Evolutionary conservation across 2,113 vertebrate genomes (phyloP).

Genomic region (Formicarius rufipectus): DNA sequence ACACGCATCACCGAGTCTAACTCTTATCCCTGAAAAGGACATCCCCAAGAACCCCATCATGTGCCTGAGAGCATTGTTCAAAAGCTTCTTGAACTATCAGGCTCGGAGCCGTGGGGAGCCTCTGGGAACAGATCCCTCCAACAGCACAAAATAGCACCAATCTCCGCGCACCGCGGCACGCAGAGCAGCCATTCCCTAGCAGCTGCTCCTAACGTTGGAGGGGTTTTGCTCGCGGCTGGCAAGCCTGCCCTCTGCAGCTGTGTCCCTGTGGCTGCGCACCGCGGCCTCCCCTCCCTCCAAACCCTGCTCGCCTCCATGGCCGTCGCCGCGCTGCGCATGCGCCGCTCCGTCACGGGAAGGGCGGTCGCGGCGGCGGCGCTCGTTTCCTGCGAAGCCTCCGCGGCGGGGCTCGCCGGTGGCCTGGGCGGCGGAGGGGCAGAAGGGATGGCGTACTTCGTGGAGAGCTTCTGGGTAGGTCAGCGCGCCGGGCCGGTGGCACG

Average conservation of each 20-base stretch:
- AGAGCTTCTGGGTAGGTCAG: constrained; percentile 88
- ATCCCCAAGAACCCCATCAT: accelerated
- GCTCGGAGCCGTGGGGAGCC: not conserved
- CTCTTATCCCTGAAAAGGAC: not conserved
- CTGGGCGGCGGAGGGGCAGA: too few species aligned
- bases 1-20: not conserved
- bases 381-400: not conserved
- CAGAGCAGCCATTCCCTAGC: accelerated
- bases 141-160: accelerated
- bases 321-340: too few species aligned
- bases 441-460: too few species aligned
- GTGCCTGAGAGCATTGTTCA: not conserved
- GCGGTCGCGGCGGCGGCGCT: not conserved
- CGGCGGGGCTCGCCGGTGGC: not conserved
- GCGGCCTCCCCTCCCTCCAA: too few species aligned
- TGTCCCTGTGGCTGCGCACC: too few species aligned
- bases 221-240: accelerated
- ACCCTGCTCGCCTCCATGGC: not conserved
- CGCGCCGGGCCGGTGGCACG: not conserved
- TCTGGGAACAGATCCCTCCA: accelerated
- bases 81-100: not conserved
- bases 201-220: accelerated
- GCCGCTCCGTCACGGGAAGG: too few species aligned
- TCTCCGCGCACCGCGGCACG: accelerated
- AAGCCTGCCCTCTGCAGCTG: not conserved